Conservation (phyloP, 2,113 vertebrate genomes). For the Australoheros scitulus region DNA sequence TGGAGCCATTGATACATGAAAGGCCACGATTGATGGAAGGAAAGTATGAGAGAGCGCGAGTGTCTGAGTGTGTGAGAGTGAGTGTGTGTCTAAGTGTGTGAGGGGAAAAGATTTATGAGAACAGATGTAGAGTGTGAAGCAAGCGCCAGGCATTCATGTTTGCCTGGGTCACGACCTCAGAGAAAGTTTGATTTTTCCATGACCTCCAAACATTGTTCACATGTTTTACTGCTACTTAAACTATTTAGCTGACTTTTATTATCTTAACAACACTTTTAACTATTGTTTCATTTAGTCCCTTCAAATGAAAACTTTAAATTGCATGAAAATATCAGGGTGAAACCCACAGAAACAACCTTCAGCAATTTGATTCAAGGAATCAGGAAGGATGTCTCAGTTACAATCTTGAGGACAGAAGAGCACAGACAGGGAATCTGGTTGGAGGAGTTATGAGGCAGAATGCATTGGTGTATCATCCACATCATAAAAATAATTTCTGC, state of each 20-base stretch:
- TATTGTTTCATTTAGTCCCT: background rate
- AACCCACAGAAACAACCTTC: background rate
- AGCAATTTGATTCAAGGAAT: background rate
- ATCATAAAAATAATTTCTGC: background rate
- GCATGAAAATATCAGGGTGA: background rate
- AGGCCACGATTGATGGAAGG: slow-evolving; percentile 40
- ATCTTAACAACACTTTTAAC: background rate
- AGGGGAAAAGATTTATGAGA: slow-evolving; percentile 50
- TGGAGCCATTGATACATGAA: slow-evolving; percentile 72
- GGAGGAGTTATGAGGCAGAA: background rate
- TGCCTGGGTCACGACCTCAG: slow-evolving; percentile 46
- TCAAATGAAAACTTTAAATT: background rate
- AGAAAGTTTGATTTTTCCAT: slow-evolving; percentile 31
- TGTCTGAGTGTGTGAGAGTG: slow-evolving; percentile 28
- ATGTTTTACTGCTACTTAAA: slow-evolving; percentile 9
- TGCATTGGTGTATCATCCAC: background rate
- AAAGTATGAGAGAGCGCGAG: slow-evolving; percentile 28
- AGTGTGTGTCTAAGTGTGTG: slow-evolving; percentile 42
- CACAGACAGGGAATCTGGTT: background rate
- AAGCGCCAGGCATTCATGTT: slow-evolving; percentile 48
- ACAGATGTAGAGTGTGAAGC: slow-evolving; percentile 54
- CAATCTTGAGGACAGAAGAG: background rate
- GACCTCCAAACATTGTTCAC: background rate
- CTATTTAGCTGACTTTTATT: background rate
- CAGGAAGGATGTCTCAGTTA: background rate